Evolutionary conservation across 1,140 invertebrate genomes (phyloP), one percentile per base, ranked within the genome.

Genomic region (Notospermus geniculatus): DNA sequence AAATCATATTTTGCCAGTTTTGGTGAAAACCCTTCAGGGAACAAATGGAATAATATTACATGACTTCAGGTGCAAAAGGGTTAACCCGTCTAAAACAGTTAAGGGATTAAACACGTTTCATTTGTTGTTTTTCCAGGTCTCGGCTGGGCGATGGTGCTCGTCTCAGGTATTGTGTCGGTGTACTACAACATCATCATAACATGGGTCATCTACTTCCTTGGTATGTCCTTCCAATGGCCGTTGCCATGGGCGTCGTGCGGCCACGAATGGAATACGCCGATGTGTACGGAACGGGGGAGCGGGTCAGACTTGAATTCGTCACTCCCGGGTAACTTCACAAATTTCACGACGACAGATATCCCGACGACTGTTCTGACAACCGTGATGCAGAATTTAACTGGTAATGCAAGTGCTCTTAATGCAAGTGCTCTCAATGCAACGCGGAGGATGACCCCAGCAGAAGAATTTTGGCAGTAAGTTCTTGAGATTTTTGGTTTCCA

Each of bases 221-320:
- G 43, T 82, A 80, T 62, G 74, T 79, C 66, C 77, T 83, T 67
- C 69, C 71, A 23, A 82, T 79, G 78, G 83, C 83, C 69, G 82
- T 78, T 1, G 58, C 64, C 1, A 60, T 67, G 53, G 83, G 81
- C 36, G 15, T 7, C 2, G 45, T 30, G 39, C 2, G 56, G 29
- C 29, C n/a, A 5, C 9, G 32, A 36, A 4, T 36, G 32, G 32
- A 36, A 36, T 36, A 36, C 32, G 4, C 4, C 4, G 15, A 36
- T 7, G 4, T 36, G 32, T 36, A 15, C 15, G 32, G 32, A 36
- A 36, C 4, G 32, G 15, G 32, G 32, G 32, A 4, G 32, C 32
- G 5, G 15, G 4, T 4, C 32, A 36, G n/a, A n/a, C n/a, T 36
- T 15, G 15, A 36, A 36, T 36, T 36, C 4, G 5, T 36, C 32